Base-by-base conservation (phyloP, 2,888 invertebrate species). In the Cataglyphis livida region DNA sequence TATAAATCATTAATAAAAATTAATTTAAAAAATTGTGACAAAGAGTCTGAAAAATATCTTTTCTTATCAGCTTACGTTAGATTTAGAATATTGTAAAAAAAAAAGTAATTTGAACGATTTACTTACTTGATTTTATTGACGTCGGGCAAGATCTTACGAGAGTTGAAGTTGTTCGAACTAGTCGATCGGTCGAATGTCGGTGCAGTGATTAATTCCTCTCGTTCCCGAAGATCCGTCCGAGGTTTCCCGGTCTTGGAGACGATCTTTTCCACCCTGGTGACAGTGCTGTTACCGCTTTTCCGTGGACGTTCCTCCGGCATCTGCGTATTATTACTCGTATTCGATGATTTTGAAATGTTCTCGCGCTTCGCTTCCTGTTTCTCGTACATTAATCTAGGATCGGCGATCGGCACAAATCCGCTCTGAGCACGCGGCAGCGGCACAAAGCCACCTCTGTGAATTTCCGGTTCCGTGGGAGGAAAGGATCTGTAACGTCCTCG, bases 381-480 rank as follows among this genome's bases (percentile, higher is more conserved):
- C 18, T 90, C 85, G 6, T 88, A 85, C 7, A 83, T 78, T 1
- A 91, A 62, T 32, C 92, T 87, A 0, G 95, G 96, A 92, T 95
- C 96, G 92, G 92, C 93, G 28, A 97, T 96, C 0, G 98, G 98
- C 92, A 95, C 96, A 91, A 98, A 98, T 9, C 98, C 98, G 54
- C 97, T 96, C 84, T 96, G 95, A 71, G 96, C 96, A 57, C 96
- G 96, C 0, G 98, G 97, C 25, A 97, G 93, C 21, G 98, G 98
- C 18, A 96, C 95, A 92, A 98, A 98, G 1, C 98, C 98, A 21
- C 97, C 97, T 28, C 96, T 96, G 94, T 97, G 96, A 75, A 97
- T 96, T 91, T 96, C 96, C 0, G 97, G 97, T 75, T 95, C 94
- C 57, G 96, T 96, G 0, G 95, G 95, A 9, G 95, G 95, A 83